Conservation (phyloP, 1,140 invertebrate species). For the Acyrthosiphon pisum region DNA sequence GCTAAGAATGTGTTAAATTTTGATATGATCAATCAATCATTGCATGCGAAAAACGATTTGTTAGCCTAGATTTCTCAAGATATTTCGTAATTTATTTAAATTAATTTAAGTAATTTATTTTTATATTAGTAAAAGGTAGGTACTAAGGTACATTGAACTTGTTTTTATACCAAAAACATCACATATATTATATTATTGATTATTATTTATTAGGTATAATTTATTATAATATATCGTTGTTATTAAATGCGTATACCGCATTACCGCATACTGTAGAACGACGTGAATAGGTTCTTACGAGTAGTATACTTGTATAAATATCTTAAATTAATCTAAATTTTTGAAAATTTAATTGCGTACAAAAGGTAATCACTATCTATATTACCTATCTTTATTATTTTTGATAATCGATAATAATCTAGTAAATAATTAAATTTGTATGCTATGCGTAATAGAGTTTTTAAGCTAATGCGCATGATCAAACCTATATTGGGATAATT, state of each 20-base stretch:
- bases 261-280: not conserved
- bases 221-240: not conserved
- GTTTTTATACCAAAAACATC: not conserved
- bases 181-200: not conserved
- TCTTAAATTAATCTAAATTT: not conserved
- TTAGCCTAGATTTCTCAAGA: not conserved
- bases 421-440: no score
- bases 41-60: not conserved
- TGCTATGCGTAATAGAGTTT: no score
- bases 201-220: conserved; percentile 4
- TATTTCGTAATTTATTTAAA: not conserved
- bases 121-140: not conserved
- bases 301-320: not conserved
- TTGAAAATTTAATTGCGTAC: not conserved
- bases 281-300: not conserved
- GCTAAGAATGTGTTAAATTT: not conserved
- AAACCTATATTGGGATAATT: no score
- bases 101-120: not conserved
- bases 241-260: not conserved
- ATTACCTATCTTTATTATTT: not conserved
- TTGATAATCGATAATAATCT: not conserved
- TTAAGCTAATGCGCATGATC: no score
- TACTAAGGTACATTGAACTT: not conserved
- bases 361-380: not conserved
- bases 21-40: not conserved